A percentile compares a stretch with the other conserved stretches of the same genome.
phyloP scores from a whole-genome alignment of 2,113 vertebrate species.

The Hyperoodon ampullatus region DNA sequence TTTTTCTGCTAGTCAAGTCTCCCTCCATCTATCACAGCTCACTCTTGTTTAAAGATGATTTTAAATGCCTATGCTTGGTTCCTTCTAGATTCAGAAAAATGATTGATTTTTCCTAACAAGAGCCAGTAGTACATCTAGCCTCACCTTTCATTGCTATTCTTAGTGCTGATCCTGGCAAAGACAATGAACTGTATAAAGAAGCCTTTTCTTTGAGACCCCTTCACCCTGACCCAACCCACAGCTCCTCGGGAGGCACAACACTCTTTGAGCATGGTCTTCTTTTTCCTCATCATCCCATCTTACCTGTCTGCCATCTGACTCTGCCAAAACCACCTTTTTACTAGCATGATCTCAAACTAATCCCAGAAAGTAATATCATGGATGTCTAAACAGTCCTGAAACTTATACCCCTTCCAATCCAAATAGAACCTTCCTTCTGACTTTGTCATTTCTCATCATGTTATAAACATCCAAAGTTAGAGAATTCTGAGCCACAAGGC shows the following conservation, averaged over 20 bases:
- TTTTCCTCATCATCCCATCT: neutral
- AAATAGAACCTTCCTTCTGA: neutral
- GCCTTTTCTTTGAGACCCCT: neutral
- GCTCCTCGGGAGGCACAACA: rapidly evolving
- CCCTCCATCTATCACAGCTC: neutral
- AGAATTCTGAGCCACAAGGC: neutral
- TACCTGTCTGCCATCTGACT: neutral
- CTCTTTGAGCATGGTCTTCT: rapidly evolving
- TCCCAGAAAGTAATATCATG: neutral
- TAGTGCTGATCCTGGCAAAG: neutral
- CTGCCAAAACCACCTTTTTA: neutral
- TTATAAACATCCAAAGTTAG: neutral
- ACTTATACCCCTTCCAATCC: neutral
- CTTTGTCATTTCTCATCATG: neutral
- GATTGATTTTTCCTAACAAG: neutral
- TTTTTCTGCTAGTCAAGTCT: neutral
- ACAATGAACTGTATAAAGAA: neutral
- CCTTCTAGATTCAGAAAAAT: neutral
- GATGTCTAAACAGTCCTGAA: neutral
- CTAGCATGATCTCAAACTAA: neutral
- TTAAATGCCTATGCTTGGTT: neutral
- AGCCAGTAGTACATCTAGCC: neutral
- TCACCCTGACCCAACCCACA: neutral
- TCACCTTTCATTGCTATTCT: neutral
- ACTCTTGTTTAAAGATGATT: neutral